Percentiles rank a stretch among this genome's conserved stretches.
phyloP scores from a whole-genome alignment of 2,113 vertebrate species.

The Otus sunia region DNA sequence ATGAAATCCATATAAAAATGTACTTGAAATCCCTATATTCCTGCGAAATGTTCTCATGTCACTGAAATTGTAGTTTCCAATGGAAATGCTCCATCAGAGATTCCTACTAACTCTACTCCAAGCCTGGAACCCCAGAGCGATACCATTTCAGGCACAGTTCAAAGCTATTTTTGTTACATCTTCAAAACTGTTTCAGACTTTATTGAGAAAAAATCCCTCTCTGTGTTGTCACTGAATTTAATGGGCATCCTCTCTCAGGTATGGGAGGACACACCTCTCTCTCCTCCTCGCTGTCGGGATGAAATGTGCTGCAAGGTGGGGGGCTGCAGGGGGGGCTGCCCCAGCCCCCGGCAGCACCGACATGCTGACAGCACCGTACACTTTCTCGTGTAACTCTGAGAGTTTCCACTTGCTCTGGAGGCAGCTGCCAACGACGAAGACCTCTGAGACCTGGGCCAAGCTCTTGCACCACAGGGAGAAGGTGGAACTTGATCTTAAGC shows the following conservation, averaged over 20 bases:
- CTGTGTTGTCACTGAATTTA: background rate
- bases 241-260: fast-evolving
- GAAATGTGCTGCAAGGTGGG: background rate
- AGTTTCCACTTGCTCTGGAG: background rate
- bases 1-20: background rate
- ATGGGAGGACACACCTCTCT: fast-evolving
- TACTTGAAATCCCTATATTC: background rate
- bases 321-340: background rate
- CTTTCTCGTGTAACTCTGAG: background rate
- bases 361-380: background rate
- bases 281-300: fast-evolving
- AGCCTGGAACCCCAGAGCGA: background rate
- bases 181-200: background rate
- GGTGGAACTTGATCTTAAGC: conserved; percentile 60
- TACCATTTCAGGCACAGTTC: background rate
- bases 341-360: background rate
- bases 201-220: background rate
- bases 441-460: conserved; percentile 31
- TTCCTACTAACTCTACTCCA: background rate
- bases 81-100: background rate
- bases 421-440: background rate
- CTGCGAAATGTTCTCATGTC: background rate
- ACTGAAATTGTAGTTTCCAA: background rate
- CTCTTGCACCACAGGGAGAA: conserved; percentile 8
- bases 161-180: background rate